Conservation (phyloP, 2,797 vertebrate species). For the Sphenodon punctatus region DNA sequence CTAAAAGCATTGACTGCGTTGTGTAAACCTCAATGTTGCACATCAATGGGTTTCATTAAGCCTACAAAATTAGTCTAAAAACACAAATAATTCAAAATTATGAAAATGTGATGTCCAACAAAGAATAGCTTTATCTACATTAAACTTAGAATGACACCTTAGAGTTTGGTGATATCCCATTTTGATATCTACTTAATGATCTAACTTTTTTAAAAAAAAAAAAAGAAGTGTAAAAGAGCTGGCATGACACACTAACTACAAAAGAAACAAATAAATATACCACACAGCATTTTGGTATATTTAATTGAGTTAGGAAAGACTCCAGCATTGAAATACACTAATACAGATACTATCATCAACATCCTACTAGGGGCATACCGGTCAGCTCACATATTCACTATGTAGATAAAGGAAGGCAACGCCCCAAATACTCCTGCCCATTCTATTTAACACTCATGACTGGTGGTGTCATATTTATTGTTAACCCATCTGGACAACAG, state of each 20-base stretch:
- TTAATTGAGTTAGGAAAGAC: not conserved
- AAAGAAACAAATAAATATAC: no score
- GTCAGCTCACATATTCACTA: not conserved
- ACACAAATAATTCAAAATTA: conserved; percentile 32
- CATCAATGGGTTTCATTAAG: conserved; percentile 27
- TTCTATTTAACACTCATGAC: conserved; percentile 17
- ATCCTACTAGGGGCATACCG: not conserved
- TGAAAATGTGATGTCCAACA: conserved; percentile 26
- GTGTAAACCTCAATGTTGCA: conserved; percentile 10
- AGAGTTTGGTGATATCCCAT: no score
- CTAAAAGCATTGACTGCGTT: not conserved
- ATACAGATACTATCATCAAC: not conserved
- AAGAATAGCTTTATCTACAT: conserved; percentile 22
- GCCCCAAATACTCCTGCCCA: conserved; percentile 22
- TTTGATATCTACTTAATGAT: no score
- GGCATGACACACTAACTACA: no score
- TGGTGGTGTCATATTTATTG: conserved; percentile 39
- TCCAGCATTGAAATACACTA: not conserved
- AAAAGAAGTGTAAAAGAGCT: no score
- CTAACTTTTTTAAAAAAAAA: no score
- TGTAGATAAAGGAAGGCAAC: not conserved
- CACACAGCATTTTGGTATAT: no score
- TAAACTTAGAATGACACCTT: not conserved
- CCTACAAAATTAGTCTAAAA: conserved; percentile 29
- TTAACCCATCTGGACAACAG: conserved; percentile 64